phyloP scores from a whole-genome alignment of 2,888 invertebrate genomes.

The Prenolepis imparis region DNA sequence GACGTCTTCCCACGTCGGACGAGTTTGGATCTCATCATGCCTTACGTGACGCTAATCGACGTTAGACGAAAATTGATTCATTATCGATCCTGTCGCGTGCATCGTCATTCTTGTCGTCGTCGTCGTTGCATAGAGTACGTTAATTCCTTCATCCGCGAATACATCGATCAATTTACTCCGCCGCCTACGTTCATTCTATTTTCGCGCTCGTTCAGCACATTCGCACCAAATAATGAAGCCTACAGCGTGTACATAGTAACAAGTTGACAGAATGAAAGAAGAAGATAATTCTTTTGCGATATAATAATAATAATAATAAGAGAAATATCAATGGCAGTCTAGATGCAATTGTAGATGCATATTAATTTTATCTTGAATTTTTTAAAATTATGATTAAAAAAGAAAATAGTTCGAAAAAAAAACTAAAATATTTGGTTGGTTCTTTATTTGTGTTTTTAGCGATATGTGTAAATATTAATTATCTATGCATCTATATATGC shows the following conservation, averaged over 20 bases:
- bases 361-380: background rate
- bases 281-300: background rate
- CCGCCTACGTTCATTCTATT: background rate
- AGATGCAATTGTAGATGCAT: background rate
- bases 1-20: conserved; percentile 36
- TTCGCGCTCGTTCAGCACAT: background rate
- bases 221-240: background rate
- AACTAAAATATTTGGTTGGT: background rate
- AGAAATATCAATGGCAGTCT: background rate
- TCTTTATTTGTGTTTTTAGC: background rate
- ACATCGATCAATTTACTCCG: background rate
- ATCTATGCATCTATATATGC: background rate
- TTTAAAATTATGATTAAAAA: background rate
- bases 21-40: background rate
- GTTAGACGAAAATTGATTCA: conserved; percentile 41
- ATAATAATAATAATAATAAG: background rate
- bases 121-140: background rate
- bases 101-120: background rate
- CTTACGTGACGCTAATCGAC: conserved; percentile 33
- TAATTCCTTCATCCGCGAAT: background rate
- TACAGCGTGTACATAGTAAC: background rate
- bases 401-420: background rate
- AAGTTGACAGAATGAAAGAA: background rate
- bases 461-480: background rate
- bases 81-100: conserved; percentile 1